Conservation (phyloP, 2,797 vertebrate genomes). For the Semotilus atromaculatus region DNA sequence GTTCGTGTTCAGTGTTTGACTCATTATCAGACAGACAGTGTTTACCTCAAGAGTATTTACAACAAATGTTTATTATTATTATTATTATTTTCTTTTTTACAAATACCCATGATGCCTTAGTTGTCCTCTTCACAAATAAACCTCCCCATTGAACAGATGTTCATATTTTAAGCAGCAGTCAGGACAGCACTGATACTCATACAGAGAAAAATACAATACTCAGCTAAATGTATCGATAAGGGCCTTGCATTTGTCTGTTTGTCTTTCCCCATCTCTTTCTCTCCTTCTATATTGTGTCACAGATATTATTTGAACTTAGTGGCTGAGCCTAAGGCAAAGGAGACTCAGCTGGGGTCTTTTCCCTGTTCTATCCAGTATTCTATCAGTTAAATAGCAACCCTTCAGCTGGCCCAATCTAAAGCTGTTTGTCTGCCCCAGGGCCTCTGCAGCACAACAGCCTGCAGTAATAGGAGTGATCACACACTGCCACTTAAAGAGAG, state of each 20-base stretch:
- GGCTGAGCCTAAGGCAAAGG: constrained; percentile 64
- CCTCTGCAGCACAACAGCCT: constrained; percentile 55
- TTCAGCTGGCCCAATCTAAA: constrained; percentile 67
- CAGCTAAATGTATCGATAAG: constrained; percentile 70
- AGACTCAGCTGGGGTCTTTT: constrained; percentile 43
- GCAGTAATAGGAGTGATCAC: constrained; percentile 57
- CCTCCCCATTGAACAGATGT: constrained; percentile 75
- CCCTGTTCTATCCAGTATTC: constrained; percentile 55
- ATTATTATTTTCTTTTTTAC: not conserved
- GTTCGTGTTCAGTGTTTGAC: constrained; percentile 12
- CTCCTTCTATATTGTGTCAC: constrained; percentile 49
- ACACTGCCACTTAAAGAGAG: constrained; percentile 49
- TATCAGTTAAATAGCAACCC: constrained; percentile 63
- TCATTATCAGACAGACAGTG: constrained; percentile 33
- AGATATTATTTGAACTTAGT: constrained; percentile 74
- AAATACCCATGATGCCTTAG: constrained; percentile 71
- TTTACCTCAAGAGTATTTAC: constrained; percentile 34
- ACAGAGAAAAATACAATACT: constrained; percentile 67
- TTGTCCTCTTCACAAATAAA: constrained; percentile 74
- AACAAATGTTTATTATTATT: constrained; percentile 55
- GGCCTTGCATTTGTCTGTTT: constrained; percentile 51
- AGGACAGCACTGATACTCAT: constrained; percentile 63
- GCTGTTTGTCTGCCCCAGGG: constrained; percentile 65
- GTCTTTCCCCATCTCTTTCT: constrained; percentile 24
- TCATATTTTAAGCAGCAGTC: constrained; percentile 77